Base-by-base conservation (phyloP, 1,140 invertebrate genomes). In the Stegodyphus mimosarum region DNA sequence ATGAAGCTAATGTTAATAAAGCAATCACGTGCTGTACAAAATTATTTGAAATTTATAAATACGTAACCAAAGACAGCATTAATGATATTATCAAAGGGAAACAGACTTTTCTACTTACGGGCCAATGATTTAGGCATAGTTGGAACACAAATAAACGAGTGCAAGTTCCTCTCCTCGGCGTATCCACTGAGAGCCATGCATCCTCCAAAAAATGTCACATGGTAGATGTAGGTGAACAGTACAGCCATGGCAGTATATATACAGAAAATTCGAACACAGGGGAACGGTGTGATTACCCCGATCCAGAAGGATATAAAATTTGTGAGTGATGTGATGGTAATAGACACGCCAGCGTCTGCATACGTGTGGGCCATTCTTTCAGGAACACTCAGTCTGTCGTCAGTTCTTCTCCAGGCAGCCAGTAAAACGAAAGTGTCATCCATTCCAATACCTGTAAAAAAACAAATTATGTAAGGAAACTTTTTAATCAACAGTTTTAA, bases 361-460 rank as follows among this genome's bases (percentile, higher is more conserved):
- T 92, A 91, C 1, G 90, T 90, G n/a, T 89, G 91, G 0, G 94
- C 96, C 94, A 99, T 95, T 53, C 97, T 91, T 89, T 96, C 94
- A 0, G 95, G 94, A 2, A 99, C 95, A 10, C 94, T 92, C 86
- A 95, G 92, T 88, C 95, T 94, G 15, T 94, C 93, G 1, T 94
- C 94, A 0, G 96, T 96, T 52, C 96, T 92, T 78, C 96, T 92
- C 96, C 96, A 98, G 0, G 96, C 96, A 0, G 97, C 97, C 87
- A 99, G 91, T 94, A 99, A 96, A 6, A 98, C 96, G 90, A 98
- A 98, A 53, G 97, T 98, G 90, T 98, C 97, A 90, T 99, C 97
- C 73, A 98, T 97, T 66, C 97, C 97, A 88, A 99, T 97, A 89
- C 97, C 97, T 98, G 89, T 63, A 90, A 66, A 5, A 60, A 15